Evolutionary conservation across 2,888 invertebrate genomes (phyloP).

Genomic region (Bruchidius siliquastri): DNA sequence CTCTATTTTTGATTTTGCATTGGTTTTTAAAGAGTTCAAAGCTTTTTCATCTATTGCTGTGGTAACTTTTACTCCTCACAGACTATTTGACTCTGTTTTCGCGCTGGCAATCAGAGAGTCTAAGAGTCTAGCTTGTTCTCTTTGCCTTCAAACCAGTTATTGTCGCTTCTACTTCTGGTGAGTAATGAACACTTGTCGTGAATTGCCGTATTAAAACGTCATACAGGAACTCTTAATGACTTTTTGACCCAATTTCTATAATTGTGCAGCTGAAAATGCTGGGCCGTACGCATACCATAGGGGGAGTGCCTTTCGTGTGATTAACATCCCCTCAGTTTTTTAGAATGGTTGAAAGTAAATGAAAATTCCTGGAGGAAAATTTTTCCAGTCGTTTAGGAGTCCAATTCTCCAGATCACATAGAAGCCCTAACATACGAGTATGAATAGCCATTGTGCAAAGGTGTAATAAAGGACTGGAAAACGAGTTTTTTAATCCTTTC

Average conservation of each 20-base stretch:
- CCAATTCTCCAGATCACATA: constrained; percentile 10
- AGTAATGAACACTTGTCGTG: not conserved
- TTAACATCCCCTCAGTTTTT: not conserved
- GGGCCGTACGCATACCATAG: not conserved
- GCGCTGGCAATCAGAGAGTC: too few species aligned
- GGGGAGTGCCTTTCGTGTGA: not conserved
- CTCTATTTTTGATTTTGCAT: too few species aligned
- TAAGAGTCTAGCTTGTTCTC: too few species aligned
- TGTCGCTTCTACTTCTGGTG: not conserved
- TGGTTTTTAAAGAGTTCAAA: too few species aligned
- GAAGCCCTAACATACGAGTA: constrained; percentile 21
- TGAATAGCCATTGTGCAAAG: constrained; percentile 32
- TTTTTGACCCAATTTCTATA: not conserved
- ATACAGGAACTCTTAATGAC: not conserved
- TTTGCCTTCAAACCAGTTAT: not conserved
- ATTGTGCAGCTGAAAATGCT: not conserved
- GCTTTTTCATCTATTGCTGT: too few species aligned
- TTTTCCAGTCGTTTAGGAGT: not conserved
- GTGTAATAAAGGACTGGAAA: constrained; percentile 36
- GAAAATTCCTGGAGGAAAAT: not conserved
- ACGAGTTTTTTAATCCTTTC: constrained; percentile 39
- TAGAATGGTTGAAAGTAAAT: not conserved
- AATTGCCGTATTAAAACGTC: not conserved
- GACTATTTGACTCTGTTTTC: too few species aligned
- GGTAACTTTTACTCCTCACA: too few species aligned